phyloP scores from a whole-genome alignment of 2,797 vertebrate genomes.

The Poeciliopsis presidionis region DNA sequence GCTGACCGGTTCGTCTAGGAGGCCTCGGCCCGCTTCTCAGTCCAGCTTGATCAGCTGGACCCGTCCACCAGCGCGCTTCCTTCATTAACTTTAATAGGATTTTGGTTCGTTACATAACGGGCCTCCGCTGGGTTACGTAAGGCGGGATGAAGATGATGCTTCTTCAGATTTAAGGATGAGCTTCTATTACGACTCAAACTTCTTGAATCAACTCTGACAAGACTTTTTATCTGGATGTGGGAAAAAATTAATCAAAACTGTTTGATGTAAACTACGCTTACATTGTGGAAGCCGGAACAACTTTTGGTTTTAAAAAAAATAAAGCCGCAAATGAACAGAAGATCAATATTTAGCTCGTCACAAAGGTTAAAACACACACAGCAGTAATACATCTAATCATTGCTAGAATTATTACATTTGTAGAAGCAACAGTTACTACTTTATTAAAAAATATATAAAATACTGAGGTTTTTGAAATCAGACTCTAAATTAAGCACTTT shows the following conservation, averaged over 20 bases:
- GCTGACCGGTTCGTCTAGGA: slow-evolving; percentile 37
- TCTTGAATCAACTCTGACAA: not conserved
- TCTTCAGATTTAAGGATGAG: slow-evolving; percentile 38
- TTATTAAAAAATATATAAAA: not conserved
- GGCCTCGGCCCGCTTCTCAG: slow-evolving; percentile 35
- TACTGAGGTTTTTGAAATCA: not conserved
- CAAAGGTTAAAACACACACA: not conserved
- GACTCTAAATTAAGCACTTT: not conserved
- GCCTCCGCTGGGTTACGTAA: slow-evolving; percentile 63
- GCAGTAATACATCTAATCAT: too few species aligned
- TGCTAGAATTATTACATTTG: too few species aligned
- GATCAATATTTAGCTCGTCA: not conserved
- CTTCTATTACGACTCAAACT: slow-evolving; percentile 13
- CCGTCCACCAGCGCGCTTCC: slow-evolving; percentile 58
- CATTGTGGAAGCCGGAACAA: not conserved
- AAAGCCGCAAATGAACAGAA: not conserved
- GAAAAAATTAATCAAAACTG: not conserved
- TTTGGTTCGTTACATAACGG: slow-evolving; percentile 75
- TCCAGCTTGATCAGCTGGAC: slow-evolving; percentile 51
- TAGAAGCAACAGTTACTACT: too few species aligned
- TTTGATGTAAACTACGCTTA: not conserved
- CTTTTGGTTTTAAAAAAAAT: not conserved
- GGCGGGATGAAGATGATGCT: slow-evolving; percentile 15
- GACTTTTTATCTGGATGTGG: not conserved
- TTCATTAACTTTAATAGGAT: slow-evolving; percentile 78